Percentiles rank a stretch among this genome's conserved stretches.
phyloP scores from a whole-genome alignment of 1,140 invertebrate genomes.

The Campoletis sonorensis region DNA sequence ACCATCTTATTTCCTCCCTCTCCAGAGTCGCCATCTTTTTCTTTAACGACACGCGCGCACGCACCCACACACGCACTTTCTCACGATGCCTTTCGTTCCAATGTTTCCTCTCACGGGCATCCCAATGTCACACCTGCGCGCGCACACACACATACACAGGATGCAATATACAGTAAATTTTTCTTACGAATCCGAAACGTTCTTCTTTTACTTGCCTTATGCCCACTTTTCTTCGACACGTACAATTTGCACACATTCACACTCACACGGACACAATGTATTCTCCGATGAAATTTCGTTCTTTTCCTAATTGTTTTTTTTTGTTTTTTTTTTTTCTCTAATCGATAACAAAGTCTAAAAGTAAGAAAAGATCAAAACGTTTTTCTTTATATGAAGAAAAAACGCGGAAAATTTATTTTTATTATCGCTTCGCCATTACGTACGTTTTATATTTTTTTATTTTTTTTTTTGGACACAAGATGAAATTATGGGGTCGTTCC shows the following conservation, averaged over 20 bases:
- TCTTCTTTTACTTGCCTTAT: slow-evolving; percentile 10
- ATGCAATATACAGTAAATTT: not conserved
- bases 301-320: slow-evolving; percentile 8
- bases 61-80: no score
- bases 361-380: slow-evolving; percentile 14
- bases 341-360: slow-evolving; percentile 26
- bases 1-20: no score
- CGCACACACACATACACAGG: not conserved
- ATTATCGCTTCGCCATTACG: slow-evolving; percentile 1
- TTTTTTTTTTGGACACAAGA: not conserved
- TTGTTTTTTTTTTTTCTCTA: slow-evolving; percentile 12
- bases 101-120: not conserved
- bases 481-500: not conserved
- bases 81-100: not conserved
- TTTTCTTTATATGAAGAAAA: not conserved
- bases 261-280: slow-evolving; percentile 7
- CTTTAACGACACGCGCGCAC: not conserved
- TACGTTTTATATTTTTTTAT: no score
- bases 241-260: not conserved
- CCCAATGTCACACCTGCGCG: not conserved
- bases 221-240: not conserved
- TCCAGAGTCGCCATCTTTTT: not conserved
- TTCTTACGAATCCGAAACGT: not conserved
- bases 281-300: not conserved
- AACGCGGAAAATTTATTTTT: slow-evolving; percentile 7